Evolutionary conservation across 2,888 invertebrate species (phyloP).

Genomic region (Drosophila pseudotakahashii): DNA sequence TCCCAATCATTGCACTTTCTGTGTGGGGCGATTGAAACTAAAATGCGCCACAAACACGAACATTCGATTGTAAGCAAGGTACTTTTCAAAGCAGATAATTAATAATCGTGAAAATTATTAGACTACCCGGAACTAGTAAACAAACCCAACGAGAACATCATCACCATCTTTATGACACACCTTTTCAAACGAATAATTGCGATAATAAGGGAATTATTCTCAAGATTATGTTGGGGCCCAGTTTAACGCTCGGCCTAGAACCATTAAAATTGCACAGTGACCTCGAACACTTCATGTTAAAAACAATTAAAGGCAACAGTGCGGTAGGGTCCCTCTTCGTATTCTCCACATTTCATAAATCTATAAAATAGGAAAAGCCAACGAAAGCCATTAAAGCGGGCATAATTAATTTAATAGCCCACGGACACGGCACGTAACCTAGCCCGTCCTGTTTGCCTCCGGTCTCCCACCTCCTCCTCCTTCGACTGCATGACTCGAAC

Average conservation of each 20-base stretch:
- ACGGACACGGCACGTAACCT: conserved; percentile 60
- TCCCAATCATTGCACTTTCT: conserved; percentile 21
- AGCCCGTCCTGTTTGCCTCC: conserved; percentile 18
- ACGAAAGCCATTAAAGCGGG: conserved; percentile 54
- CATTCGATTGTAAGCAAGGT: conserved; percentile 13
- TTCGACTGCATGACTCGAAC: conserved; percentile 20
- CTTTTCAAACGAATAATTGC: conserved; percentile 1
- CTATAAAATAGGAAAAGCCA: conserved; percentile 42
- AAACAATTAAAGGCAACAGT: conserved; percentile 36
- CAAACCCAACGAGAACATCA: neutral
- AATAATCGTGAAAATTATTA: conserved; percentile 29
- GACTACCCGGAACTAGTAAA: conserved; percentile 22
- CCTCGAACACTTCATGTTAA: conserved; percentile 37
- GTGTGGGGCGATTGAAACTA: neutral
- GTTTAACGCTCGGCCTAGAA: no score
- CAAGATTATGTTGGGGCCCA: conserved; percentile 25
- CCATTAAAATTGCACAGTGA: conserved; percentile 35
- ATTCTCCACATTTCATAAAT: conserved; percentile 54
- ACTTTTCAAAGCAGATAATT: conserved; percentile 4
- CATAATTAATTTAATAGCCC: conserved; percentile 72
- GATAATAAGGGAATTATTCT: conserved; percentile 27
- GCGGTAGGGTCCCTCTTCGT: conserved; percentile 21
- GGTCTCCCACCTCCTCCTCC: conserved; percentile 1
- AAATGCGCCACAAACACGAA: conserved; percentile 29
- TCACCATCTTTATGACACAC: conserved; percentile 6